phyloP scores from a whole-genome alignment of 2,888 invertebrate species.

The Spialia ferax region DNA sequence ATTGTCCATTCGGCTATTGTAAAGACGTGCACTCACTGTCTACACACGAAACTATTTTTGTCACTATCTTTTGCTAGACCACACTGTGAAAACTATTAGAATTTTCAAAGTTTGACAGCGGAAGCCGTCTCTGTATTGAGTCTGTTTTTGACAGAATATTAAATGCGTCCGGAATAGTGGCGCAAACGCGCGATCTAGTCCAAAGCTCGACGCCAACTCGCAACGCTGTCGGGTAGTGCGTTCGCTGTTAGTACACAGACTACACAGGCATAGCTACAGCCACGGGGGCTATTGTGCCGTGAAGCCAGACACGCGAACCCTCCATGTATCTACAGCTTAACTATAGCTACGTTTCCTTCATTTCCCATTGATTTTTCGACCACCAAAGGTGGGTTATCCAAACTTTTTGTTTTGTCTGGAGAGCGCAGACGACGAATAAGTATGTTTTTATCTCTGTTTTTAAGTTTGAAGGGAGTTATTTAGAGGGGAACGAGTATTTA shows the following conservation, averaged over 20 bases:
- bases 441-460: not conserved
- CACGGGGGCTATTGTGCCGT: slow-evolving; percentile 69
- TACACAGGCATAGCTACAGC: slow-evolving; percentile 69
- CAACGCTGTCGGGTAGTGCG: slow-evolving; percentile 57
- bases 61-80: slow-evolving; percentile 47
- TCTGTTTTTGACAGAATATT: slow-evolving; percentile 36
- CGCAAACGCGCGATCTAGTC: slow-evolving; percentile 80
- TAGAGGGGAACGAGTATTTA: not conserved
- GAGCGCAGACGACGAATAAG: slow-evolving; percentile 3
- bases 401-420: slow-evolving; percentile 36
- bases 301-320: slow-evolving; percentile 80
- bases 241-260: slow-evolving; percentile 53
- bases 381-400: slow-evolving; percentile 43
- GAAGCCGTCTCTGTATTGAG: slow-evolving; percentile 13
- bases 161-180: slow-evolving; percentile 59
- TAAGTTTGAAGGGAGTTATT: not conserved
- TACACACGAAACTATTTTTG: slow-evolving; percentile 55
- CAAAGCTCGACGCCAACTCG: slow-evolving; percentile 79
- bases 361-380: slow-evolving; percentile 56
- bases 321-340: slow-evolving; percentile 57
- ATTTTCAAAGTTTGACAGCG: slow-evolving; percentile 42
- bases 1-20: slow-evolving; percentile 67
- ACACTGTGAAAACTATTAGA: slow-evolving; percentile 46
- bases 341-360: slow-evolving; percentile 62
- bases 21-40: slow-evolving; percentile 61